Percentiles rank a stretch among this genome's conserved stretches.
These are phyloP conservation scores for Semicossyphus pulcher DNA, from an alignment of 2,113 vertebrate genomes.

Conservation along the genomic window DNA sequence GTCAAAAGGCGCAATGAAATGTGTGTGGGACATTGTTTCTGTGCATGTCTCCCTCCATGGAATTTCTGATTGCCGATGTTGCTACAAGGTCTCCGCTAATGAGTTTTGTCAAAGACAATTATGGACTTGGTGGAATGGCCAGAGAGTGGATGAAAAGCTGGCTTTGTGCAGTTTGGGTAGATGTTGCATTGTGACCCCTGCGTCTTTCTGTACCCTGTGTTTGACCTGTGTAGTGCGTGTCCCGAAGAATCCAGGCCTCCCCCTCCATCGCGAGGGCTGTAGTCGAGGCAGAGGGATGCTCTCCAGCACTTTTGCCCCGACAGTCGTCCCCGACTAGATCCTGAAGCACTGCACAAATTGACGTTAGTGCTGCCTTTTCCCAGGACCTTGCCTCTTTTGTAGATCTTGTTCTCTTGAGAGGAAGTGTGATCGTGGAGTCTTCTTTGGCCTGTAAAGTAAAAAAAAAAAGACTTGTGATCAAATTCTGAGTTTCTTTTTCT, in stretches of 20 bases:
- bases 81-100: conserved; percentile 88
- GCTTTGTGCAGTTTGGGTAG: conserved; percentile 85
- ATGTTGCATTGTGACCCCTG: conserved; percentile 77
- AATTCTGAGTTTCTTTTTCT: conserved; percentile 8
- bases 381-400: conserved; percentile 41
- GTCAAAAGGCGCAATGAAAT: conserved; percentile 88
- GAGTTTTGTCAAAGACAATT: conserved; percentile 93
- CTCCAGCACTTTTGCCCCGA: conserved; percentile 59
- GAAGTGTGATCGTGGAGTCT: conserved; percentile 8
- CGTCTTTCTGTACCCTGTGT: conserved; percentile 81
- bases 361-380: conserved; percentile 56
- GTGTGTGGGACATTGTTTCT: conserved; percentile 85
- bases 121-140: conserved; percentile 79
- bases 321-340: conserved; percentile 39
- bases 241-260: conserved; percentile 62
- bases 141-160: conserved; percentile 85
- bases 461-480: conserved; percentile 22
- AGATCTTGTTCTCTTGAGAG: conserved; percentile 1
- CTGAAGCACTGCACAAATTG: conserved; percentile 43
- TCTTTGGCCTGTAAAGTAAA: conserved; percentile 18
- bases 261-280: conserved; percentile 27
- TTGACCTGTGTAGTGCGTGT: conserved; percentile 78
- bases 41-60: conserved; percentile 84
- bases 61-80: conserved; percentile 86
- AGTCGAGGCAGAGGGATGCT: conserved; percentile 52